Percentiles rank a stretch among this genome's conserved stretches.
These are phyloP conservation scores for Atta texana DNA, from an alignment of 1,140 invertebrate species.

Conservation along the genomic window DNA sequence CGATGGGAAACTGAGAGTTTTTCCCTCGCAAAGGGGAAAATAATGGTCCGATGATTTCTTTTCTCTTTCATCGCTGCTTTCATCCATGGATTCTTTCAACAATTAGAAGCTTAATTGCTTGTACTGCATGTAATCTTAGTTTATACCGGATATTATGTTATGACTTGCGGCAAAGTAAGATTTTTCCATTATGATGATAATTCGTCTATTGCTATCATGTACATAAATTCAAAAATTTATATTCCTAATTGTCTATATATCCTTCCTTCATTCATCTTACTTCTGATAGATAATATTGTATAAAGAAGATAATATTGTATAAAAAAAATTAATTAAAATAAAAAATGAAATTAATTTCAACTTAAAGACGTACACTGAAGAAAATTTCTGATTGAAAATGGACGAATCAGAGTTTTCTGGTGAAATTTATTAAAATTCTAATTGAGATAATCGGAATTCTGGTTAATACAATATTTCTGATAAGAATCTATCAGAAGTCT, in stretches of 20 bases:
- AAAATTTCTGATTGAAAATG: no score
- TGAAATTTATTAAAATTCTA: no score
- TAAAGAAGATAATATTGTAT: no score
- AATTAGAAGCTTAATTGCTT: constrained; percentile 37
- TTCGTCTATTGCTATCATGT: not conserved
- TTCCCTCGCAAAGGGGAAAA: constrained; percentile 5
- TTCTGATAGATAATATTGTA: no score
- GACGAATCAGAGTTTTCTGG: no score
- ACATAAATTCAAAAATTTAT: not conserved
- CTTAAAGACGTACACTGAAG: no score
- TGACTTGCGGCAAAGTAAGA: not conserved
- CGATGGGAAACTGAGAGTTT: constrained; percentile 38
- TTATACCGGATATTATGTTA: not conserved
- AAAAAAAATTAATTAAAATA: no score
- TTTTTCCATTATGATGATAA: not conserved
- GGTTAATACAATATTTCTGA: no score
- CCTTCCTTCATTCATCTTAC: not conserved
- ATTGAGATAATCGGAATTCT: no score
- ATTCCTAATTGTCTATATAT: not conserved
- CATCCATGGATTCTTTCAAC: not conserved
- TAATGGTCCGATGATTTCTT: not conserved
- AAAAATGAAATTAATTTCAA: no score
- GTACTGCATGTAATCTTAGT: not conserved
- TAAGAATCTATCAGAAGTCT: no score
- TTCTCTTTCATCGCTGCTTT: constrained; percentile 30